These are phyloP conservation scores for Epizoanthus illoricatus DNA, from an alignment of 92 coral and sea anemone species.

Conservation along the genomic window DNA sequence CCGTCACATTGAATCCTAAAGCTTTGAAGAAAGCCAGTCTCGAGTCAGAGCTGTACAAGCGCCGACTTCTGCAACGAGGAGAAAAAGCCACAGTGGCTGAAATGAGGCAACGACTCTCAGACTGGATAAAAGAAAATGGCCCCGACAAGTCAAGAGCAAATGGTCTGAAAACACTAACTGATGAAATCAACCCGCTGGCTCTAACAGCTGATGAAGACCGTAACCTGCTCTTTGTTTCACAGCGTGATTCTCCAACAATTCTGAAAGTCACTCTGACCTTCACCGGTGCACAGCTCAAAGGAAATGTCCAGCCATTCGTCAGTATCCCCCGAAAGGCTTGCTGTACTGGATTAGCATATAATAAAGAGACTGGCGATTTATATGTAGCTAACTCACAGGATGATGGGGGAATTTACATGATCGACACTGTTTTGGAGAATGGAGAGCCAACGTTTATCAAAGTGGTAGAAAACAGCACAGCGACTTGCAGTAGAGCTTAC, in stretches of 20 bases:
- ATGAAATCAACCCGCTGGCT: conserved; percentile 26
- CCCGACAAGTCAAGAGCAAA: conserved; percentile 13
- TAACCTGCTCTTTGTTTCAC: not conserved
- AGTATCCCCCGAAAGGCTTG: too few relatives aligned
- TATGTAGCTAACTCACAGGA: too few relatives aligned
- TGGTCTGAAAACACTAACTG: conserved; percentile 27
- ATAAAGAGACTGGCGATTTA: too few relatives aligned
- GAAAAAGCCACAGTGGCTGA: conserved; percentile 31
- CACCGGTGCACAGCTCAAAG: too few relatives aligned
- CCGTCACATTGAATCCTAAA: conserved; percentile 39
- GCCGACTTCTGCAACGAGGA: conserved; percentile 22
- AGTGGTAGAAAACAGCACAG: too few relatives aligned
- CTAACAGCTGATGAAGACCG: conserved; percentile 1
- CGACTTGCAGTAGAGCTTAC: too few relatives aligned
- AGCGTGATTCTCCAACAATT: conserved; percentile 20
- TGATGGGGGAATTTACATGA: too few relatives aligned
- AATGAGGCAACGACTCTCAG: conserved; percentile 26
- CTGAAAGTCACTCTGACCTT: conserved; percentile 27
- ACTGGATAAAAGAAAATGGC: conserved; percentile 38
- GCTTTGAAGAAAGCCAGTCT: conserved; percentile 43
- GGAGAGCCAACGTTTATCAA: too few relatives aligned
- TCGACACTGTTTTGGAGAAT: too few relatives aligned
- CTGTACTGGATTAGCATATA: too few relatives aligned
- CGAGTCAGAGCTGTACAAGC: conserved; percentile 32
- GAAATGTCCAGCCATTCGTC: too few relatives aligned